A percentile compares a stretch with the other conserved stretches of the same genome.
These are phyloP conservation scores for Stenurella melanura DNA, from an alignment of 2,888 invertebrate genomes.

Conservation along the genomic window DNA sequence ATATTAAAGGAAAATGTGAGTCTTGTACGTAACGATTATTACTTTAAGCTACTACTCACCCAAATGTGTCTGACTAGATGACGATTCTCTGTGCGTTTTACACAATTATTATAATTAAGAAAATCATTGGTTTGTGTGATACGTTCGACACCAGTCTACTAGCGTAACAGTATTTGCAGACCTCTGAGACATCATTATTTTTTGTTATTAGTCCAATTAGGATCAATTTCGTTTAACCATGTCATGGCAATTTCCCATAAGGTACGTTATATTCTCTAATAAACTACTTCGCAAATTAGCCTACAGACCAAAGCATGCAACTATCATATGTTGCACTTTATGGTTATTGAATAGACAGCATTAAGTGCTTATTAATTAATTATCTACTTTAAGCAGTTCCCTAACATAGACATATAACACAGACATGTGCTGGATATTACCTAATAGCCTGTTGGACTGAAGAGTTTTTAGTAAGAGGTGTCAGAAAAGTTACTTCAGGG, in stretches of 20 bases:
- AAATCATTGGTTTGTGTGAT: conserved; percentile 30
- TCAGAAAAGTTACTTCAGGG: no score
- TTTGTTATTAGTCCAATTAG: conserved; percentile 13
- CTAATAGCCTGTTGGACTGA: no score
- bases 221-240: conserved; percentile 3
- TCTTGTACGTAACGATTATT: neutral
- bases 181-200: neutral
- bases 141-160: conserved; percentile 3
- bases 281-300: neutral
- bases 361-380: no score
- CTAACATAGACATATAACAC: no score
- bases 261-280: neutral
- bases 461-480: no score
- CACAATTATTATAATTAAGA: conserved; percentile 39
- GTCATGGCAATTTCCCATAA: neutral
- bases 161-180: neutral
- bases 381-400: no score
- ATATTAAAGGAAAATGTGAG: neutral
- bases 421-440: no score
- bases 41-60: neutral
- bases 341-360: no score
- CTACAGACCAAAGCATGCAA: neutral
- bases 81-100: neutral
- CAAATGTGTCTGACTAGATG: conserved; percentile 16
- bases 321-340: neutral